Evolutionary conservation across 2,888 invertebrate genomes (phyloP).

Genomic region (Neuroscelio doddi): DNA sequence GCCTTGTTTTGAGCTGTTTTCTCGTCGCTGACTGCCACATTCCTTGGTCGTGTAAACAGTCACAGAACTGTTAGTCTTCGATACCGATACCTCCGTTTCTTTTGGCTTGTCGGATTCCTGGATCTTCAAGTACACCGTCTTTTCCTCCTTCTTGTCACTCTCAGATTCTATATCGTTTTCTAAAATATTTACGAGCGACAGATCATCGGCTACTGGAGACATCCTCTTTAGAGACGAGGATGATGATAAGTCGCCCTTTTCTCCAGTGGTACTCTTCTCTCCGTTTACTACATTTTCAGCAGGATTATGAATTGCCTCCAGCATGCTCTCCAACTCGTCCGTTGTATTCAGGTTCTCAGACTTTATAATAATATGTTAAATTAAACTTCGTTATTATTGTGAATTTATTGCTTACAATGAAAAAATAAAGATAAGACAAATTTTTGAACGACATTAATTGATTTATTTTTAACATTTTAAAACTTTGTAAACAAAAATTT

Average conservation of each 20-base stretch:
- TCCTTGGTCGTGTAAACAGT: conserved; percentile 44
- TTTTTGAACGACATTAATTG: too few relatives aligned
- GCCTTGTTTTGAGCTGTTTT: not conserved
- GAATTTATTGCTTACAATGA: conserved; percentile 31
- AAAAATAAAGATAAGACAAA: too few relatives aligned
- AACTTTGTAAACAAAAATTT: too few relatives aligned
- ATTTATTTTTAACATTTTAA: too few relatives aligned
- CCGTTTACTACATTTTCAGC: conserved; percentile 62
- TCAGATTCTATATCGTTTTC: conserved; percentile 64
- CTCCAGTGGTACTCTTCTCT: conserved; percentile 51
- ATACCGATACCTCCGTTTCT: conserved; percentile 37
- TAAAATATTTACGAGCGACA: conserved; percentile 69
- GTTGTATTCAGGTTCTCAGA: conserved; percentile 67
- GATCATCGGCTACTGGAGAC: conserved; percentile 67
- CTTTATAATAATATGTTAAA: too few relatives aligned
- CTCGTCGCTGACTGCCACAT: not conserved
- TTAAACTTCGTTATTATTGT: conserved; percentile 15
- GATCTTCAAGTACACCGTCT: conserved; percentile 44
- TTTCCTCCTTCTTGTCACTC: conserved; percentile 45
- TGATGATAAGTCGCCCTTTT: conserved; percentile 47
- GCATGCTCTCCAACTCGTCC: conserved; percentile 71
- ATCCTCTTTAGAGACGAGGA: conserved; percentile 61
- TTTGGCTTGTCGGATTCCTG: conserved; percentile 46
- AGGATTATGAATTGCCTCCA: conserved; percentile 70
- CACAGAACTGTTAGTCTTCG: conserved; percentile 35